Conservation (phyloP, 2,113 vertebrate genomes). For the Laticauda laticaudata region DNA sequence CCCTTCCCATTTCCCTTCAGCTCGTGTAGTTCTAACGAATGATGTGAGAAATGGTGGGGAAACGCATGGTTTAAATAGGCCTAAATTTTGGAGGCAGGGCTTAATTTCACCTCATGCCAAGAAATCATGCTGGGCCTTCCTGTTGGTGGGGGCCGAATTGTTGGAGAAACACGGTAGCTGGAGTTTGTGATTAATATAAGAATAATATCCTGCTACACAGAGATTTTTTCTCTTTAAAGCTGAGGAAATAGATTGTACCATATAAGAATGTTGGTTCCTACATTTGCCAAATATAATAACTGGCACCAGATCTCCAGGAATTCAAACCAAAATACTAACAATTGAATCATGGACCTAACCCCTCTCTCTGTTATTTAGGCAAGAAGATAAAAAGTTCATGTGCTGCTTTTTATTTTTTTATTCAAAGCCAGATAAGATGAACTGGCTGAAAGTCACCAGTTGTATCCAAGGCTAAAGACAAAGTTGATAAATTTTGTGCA, state of each 20-base stretch:
- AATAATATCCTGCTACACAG: neutral
- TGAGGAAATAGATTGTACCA: neutral
- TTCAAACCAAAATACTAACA: neutral
- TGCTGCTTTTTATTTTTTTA: neutral
- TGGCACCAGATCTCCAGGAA: neutral
- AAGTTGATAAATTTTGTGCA: neutral
- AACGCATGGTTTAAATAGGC: too few relatives aligned
- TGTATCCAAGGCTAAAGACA: neutral
- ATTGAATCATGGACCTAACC: neutral
- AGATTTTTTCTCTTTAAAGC: neutral
- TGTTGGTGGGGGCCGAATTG: too few relatives aligned
- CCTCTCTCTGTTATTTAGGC: neutral
- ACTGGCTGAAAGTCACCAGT: neutral
- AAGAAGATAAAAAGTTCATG: neutral
- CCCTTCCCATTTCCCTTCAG: too few relatives aligned
- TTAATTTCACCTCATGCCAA: too few relatives aligned
- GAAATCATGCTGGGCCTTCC: too few relatives aligned
- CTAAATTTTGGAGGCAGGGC: too few relatives aligned
- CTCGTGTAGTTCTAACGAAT: too few relatives aligned
- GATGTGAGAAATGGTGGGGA: too few relatives aligned
- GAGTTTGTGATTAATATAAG: neutral
- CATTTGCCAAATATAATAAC: neutral
- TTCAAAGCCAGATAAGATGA: neutral
- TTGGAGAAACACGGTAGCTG: neutral
- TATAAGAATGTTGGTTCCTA: neutral